Evolutionary conservation across 2,797 vertebrate species (phyloP).

Genomic region (Chlorospingus flavigularis): DNA sequence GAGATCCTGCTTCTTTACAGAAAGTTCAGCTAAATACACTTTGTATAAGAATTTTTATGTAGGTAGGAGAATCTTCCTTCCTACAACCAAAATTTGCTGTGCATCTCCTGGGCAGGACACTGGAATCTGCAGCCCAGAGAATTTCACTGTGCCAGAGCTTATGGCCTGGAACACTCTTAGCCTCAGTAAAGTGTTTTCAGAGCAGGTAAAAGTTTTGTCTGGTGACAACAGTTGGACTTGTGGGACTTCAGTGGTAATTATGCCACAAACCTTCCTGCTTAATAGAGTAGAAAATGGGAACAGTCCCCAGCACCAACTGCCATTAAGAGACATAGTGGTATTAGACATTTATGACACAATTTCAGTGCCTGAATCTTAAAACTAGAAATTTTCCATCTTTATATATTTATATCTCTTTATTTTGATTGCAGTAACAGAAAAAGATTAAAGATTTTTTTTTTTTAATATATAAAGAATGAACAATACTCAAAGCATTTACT

Average conservation of each 20-base stretch:
- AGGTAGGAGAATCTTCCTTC: neutral
- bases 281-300: neutral
- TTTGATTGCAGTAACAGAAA: neutral
- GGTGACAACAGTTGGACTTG: neutral
- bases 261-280: neutral
- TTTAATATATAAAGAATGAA: neutral
- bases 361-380: neutral
- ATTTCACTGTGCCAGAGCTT: neutral
- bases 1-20: neutral
- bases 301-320: neutral
- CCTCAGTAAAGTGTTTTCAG: neutral
- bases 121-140: neutral
- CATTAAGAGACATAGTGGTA: neutral
- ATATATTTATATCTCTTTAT: constrained; percentile 5
- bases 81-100: neutral
- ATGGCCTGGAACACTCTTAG: neutral
- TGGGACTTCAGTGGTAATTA: neutral
- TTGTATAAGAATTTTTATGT: neutral
- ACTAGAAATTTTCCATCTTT: neutral
- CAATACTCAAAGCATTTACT: constrained; percentile 4
- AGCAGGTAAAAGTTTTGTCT: neutral
- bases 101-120: neutral
- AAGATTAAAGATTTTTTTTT: neutral
- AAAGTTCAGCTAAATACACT: neutral
- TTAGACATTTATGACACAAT: neutral